Conservation (phyloP, 1,140 invertebrate species). For the Hycleus phaleratus region DNA sequence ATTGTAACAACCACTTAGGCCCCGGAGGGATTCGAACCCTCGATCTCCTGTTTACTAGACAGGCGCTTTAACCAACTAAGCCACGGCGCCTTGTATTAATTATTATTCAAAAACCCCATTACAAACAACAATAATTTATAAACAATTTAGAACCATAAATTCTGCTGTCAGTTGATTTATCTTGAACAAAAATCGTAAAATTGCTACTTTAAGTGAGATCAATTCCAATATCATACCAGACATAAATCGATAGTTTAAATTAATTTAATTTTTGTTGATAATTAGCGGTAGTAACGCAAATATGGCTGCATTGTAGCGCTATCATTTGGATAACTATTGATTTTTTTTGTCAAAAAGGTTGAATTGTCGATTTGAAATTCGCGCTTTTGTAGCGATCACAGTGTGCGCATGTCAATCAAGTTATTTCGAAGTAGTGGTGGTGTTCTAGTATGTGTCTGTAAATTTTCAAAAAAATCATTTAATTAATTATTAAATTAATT, state of each 20-base stretch:
- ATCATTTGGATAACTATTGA: too few relatives aligned
- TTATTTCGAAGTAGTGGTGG: slow-evolving; percentile 26
- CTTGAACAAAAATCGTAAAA: too few relatives aligned
- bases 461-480: background rate
- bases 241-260: too few relatives aligned
- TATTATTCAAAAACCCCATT: slow-evolving; percentile 4
- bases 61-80: slow-evolving; percentile 54
- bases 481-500: slow-evolving; percentile 20
- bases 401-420: slow-evolving; percentile 33
- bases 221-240: too few relatives aligned
- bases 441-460: slow-evolving; percentile 8
- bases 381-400: background rate
- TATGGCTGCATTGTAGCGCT: too few relatives aligned
- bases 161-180: too few relatives aligned
- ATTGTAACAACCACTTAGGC: slow-evolving; percentile 31
- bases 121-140: background rate
- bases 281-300: too few relatives aligned
- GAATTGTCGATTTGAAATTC: too few relatives aligned
- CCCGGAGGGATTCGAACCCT: slow-evolving; percentile 50
- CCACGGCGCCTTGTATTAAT: slow-evolving; percentile 42
- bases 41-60: slow-evolving; percentile 54
- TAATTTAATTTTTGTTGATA: too few relatives aligned
- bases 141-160: too few relatives aligned
- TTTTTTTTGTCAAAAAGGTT: too few relatives aligned
- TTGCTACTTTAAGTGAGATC: too few relatives aligned